Evolutionary conservation across 1,140 invertebrate species (phyloP), one percentile per base, ranked within the genome.

Genomic region (Megalonaias nervosa): DNA sequence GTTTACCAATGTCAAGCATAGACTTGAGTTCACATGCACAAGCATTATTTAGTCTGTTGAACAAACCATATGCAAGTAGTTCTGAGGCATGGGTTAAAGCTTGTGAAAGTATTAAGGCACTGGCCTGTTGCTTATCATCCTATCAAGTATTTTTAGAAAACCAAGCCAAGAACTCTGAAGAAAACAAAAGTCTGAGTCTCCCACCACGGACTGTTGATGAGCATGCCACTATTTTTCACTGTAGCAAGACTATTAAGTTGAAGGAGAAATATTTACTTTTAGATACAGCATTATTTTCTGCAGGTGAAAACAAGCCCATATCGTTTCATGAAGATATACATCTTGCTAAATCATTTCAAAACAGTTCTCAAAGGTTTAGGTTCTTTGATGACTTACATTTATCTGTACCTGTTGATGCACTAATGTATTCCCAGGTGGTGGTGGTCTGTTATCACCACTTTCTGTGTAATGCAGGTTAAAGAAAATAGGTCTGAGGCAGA

Each of bases 301-400:
- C 56, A 23, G 56, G 57, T 15, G 31, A 31, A 31, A 14, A 23
- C 2, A 31, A 68, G 1, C 59, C 65, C 31, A 57, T 81, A 17
- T 57, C 72, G 2, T 79, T 73, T 76, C 56, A 79, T 79, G 71
- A 79, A 71, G 23, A 19, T 15, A 19, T 69, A 14, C 80, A 81
- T 67, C 21, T 81, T 26, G 65, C 62, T 19, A 14, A 69, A 38
- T 62, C 69, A n/a, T 81, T 81, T 73, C 21, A 60, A 4, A 69
- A 4, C 38, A 58, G 26, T 38, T 26, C 26, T n/a, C 71, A 79
- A 21, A 69, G 68, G 31, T n/a, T n/a, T 23, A 67, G 71, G n/a
- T 77, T 65, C 69, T 59, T 77, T 55, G 38, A 71, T 23, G 61
- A 71, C 23, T 16, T 82, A 1, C 58, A 71, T 0, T 61, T 80